Conservation (phyloP, 2,113 vertebrate species). For the Malaclemys terrapin region DNA sequence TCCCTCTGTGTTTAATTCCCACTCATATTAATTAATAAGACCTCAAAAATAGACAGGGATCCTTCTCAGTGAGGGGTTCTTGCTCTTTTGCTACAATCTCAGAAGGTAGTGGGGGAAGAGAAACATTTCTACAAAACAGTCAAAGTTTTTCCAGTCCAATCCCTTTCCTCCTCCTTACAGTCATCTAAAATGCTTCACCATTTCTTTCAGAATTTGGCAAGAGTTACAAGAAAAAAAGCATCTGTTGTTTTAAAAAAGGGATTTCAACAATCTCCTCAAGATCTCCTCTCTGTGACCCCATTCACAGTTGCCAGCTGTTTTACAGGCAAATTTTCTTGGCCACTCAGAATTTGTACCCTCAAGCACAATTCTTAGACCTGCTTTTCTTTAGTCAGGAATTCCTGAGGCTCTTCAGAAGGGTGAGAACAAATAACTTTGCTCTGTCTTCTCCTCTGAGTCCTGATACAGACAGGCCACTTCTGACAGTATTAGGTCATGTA, state of each 20-base stretch:
- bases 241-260: neutral
- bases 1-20: neutral
- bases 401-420: neutral
- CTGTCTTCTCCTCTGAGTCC: neutral
- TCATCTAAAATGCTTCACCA: neutral
- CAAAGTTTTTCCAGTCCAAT: neutral
- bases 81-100: neutral
- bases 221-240: neutral
- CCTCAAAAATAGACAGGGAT: neutral
- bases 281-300: neutral
- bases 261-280: neutral
- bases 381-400: neutral
- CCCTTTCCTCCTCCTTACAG: rapidly evolving
- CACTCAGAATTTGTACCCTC: neutral
- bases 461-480: neutral
- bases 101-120: neutral
- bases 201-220: neutral
- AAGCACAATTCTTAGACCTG: neutral
- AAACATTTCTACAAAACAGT: neutral
- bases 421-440: neutral
- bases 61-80: neutral
- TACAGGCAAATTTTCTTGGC: neutral
- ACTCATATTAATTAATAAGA: neutral
- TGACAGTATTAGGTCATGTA: neutral
- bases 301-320: rapidly evolving